Percentiles rank a stretch among this genome's conserved stretches.
phyloP scores from a whole-genome alignment of 1,140 invertebrate genomes.

The Drosophila repletoides region DNA sequence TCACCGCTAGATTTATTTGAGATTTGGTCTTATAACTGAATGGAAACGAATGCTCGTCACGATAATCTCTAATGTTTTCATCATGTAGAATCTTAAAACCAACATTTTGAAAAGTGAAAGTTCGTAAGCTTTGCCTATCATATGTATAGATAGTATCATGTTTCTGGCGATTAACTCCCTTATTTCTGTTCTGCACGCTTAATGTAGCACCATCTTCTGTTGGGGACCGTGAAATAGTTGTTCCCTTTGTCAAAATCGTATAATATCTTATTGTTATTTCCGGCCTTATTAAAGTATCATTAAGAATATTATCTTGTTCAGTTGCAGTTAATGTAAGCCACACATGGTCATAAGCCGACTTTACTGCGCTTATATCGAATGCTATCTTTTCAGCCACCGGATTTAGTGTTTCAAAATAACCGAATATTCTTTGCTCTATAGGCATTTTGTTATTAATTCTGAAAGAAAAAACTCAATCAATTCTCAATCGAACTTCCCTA shows the following conservation, averaged over 20 bases:
- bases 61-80: constrained; percentile 49
- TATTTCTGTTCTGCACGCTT: neutral
- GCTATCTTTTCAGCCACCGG: constrained; percentile 64
- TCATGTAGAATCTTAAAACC: constrained; percentile 62
- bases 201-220: neutral
- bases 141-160: constrained; percentile 31
- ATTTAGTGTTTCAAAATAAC: constrained; percentile 65
- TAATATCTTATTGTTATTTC: constrained; percentile 56
- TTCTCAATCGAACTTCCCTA: too few relatives aligned
- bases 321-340: constrained; percentile 43
- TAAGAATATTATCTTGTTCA: constrained; percentile 58
- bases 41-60: constrained; percentile 73
- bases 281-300: constrained; percentile 59
- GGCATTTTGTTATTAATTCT: constrained; percentile 35
- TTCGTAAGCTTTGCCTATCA: constrained; percentile 44
- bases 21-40: constrained; percentile 72
- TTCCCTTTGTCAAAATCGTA: neutral
- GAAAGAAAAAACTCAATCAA: too few relatives aligned
- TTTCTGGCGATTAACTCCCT: constrained; percentile 5
- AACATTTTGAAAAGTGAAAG: constrained; percentile 53
- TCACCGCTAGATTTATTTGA: constrained; percentile 61
- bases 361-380: constrained; percentile 48
- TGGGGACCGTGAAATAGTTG: neutral
- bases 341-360: constrained; percentile 39
- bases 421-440: constrained; percentile 20